Conservation (phyloP, 2,797 vertebrate species). For the Gallirallus australis region DNA sequence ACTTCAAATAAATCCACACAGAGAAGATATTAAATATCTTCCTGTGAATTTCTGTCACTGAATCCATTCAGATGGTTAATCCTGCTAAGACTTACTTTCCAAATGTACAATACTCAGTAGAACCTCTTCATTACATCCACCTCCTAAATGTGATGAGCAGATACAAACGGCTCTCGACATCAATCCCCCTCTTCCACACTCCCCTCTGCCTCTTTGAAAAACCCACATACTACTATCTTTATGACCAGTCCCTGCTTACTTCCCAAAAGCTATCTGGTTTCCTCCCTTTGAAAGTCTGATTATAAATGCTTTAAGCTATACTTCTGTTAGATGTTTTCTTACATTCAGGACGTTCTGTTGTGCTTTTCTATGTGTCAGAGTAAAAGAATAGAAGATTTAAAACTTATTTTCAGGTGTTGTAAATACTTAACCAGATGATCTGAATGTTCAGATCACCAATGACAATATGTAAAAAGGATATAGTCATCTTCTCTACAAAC, state of each 20-base stretch:
- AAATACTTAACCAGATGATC: background rate
- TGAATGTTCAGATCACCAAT: background rate
- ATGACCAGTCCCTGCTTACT: background rate
- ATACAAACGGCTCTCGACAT: rapidly evolving
- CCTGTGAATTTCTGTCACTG: background rate
- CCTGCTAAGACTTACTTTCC: background rate
- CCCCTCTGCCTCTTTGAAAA: background rate
- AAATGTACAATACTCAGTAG: background rate
- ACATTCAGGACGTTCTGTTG: rapidly evolving
- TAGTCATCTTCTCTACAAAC: constrained; percentile 97
- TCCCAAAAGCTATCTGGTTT: background rate
- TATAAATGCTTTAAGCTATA: background rate
- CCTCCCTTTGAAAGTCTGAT: background rate
- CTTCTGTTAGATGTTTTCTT: background rate
- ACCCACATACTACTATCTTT: background rate
- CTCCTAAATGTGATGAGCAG: background rate
- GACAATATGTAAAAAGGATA: constrained; percentile 88
- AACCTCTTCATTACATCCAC: background rate
- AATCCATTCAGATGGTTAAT: background rate
- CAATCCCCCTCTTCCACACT: background rate
- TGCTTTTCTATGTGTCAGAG: background rate
- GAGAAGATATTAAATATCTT: background rate
- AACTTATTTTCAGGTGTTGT: background rate
- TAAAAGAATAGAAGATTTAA: background rate
- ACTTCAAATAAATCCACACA: background rate